Base-by-base conservation (phyloP, 92 coral and sea anemone genomes). In the Bergia sp. region DNA sequence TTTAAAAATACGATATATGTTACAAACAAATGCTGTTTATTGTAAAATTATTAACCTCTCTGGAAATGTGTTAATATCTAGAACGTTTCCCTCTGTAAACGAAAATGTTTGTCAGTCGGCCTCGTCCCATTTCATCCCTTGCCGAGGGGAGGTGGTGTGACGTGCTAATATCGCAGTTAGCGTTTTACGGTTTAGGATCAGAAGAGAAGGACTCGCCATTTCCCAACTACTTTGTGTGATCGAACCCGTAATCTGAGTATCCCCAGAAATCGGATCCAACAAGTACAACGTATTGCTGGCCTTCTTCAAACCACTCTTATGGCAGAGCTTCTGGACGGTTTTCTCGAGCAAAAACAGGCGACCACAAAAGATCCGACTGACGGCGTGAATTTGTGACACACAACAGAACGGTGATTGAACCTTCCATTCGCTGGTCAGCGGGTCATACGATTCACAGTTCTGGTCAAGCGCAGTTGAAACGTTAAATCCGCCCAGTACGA, bases 401-500 rank as follows among this genome's bases (percentile, higher is more conserved):
- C 66, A 41, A 71, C 67, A 71, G 41, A 47, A 71, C n/a, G 58
- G 55, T 5, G 78, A 29, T 37, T 71, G 18, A 12, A 84, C 23
- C 2, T 53, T 69, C 87, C 87, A 84, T 37, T 45, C 66, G 44
- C 67, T 71, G 87, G 87, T 69, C 87, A 71, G 47, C 79, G 79
- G 87, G 36, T 84, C 87, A 50, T 71, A 84, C 40, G 79, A 69
- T 84, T 84, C 87, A 7, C 79, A 84, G 42, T 18, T 69, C 20
- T 41, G 44, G 79, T 57, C 87, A 84, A 65, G 79, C 37, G 79
- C 66, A 45, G 36, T 12, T 74, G 58, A 4, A 16, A 6, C 15
- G 36, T 84, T 9, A 29, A 49, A 69, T 3, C 87, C 87, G 50
- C 87, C 87, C 6, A 84, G 44, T 29, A 84, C 87, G 16, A 84